Base-by-base conservation (phyloP, 2,888 invertebrate genomes). In the Melanchra persicariae region DNA sequence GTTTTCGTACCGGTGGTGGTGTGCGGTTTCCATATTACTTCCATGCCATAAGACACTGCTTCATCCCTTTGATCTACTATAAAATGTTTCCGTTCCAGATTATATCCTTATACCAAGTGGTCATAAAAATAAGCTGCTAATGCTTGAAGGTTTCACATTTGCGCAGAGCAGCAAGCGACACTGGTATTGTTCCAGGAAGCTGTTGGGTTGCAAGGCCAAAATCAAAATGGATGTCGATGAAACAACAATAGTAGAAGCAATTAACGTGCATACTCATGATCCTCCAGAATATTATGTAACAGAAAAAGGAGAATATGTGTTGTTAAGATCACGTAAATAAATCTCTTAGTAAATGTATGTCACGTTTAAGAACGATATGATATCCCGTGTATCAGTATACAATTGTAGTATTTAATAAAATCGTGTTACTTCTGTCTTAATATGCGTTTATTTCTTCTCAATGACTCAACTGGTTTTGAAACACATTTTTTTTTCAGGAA, bases 181-280 rank as follows among this genome's bases (percentile, higher is more conserved):
- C 3, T 57, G 57, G 57, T 57, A 57, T 15, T 57, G 57, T 8
- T 49, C 54, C 4, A 54, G 58, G 58, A 81, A 75, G 54, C 60
- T 59, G 26, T 2, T 8, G 0, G 84, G 85, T 0, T 88, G 88
- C 49, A 86, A 78, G 63, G 86, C 88, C 15, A 79, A 59, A 22
- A 81, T 89, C 6, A 85, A 79, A 26, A 57, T 57, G 70, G 68
- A 76, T 15, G 49, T 37, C 0, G 70, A 72, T 4, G 84, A 81
- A 57, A 15, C 19, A 2, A 57, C 57, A 15, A 57, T 57, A 37
- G 22, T 22, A 9, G 15, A 57, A 22, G 57, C 37, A 3, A 22
- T 0, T 17, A 57, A 57, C 22, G 22, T 22, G 15, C 57, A 57
- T 22, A 57, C 15, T 37, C 57, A 57, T 40, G 15, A 57, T 3